Evolutionary conservation across 1,140 invertebrate genomes (phyloP).

Genomic region (Zaprionus nigranus): DNA sequence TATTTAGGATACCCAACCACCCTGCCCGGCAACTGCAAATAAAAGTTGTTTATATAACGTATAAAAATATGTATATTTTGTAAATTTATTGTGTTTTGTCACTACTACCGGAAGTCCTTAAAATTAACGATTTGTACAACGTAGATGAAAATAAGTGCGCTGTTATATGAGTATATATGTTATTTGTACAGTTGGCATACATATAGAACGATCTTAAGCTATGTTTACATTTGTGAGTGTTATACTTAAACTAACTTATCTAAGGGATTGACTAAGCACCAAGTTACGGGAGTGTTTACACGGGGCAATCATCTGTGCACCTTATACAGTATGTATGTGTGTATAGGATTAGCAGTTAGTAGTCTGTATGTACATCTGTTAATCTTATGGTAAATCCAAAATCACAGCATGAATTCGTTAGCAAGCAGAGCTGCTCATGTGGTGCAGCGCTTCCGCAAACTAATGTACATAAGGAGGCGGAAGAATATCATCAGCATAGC

Average conservation of each 20-base stretch:
- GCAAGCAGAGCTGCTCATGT: conserved; percentile 78
- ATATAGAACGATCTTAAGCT: not conserved
- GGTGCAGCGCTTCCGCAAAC: conserved; percentile 85
- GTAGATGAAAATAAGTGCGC: not conserved
- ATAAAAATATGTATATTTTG: conserved; percentile 13
- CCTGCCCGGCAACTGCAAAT: too few relatives aligned
- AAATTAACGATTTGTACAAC: conserved; percentile 16
- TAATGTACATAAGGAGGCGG: conserved; percentile 86
- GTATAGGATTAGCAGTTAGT: not conserved
- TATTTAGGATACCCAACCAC: too few relatives aligned
- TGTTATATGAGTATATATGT: not conserved
- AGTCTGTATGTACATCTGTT: conserved; percentile 44
- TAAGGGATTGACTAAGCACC: conserved; percentile 38
- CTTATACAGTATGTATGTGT: conserved; percentile 18
- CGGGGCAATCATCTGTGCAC: conserved; percentile 41
- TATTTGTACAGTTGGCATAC: not conserved
- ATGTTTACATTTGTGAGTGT: conserved; percentile 8
- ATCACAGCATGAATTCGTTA: conserved; percentile 68
- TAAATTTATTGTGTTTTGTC: conserved; percentile 33
- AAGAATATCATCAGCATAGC: conserved; percentile 85
- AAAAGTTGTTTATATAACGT: not conserved
- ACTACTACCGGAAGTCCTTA: conserved; percentile 36
- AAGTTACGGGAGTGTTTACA: conserved; percentile 26
- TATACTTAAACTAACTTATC: conserved; percentile 4
- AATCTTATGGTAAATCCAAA: conserved; percentile 48